Base-by-base conservation (phyloP, 2,113 vertebrate genomes). In the Nesogale talazaci region DNA sequence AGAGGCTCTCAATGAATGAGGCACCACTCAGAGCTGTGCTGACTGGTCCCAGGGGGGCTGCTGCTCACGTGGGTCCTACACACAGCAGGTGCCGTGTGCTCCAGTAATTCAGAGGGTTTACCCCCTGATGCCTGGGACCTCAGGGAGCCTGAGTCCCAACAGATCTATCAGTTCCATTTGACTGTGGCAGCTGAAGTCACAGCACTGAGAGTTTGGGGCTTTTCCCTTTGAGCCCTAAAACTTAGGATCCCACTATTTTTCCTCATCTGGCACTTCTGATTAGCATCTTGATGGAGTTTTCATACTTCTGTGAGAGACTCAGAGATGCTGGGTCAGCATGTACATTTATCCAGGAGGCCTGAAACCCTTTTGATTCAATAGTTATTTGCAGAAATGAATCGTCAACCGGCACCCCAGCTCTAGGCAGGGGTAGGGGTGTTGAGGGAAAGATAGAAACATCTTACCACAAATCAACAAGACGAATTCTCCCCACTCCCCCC, bases 21-120 rank as follows among this genome's bases (percentile, higher is more conserved):
- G 95, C 84, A 3, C 16, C 96, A 94, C 96, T 46, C 97, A 96
- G 98, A 98, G 94, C 97, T 97, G 95, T 83, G 88, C 91, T 81
- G 78, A 72, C 23, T 69, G 78, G 86, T 95, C 96, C 97, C 96
- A 97, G 97, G 75, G 83, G 96, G 79, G 95, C 46, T 93, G 94
- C 69, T 74, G 81, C 92, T 96, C 90, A 70, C 91, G 22, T 70
- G 19, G 36, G 34, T 63, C 84, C 86, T 38, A 2, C 2, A 12
- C 38, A 61, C 7, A 38, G 85, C 38, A 52, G 94, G 93, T 56
- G 92, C 90, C 95, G 91, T 14, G 23, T 93, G 82, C 70, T 92
- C 70, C 95, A 94, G 92, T 17, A 81, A 95, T 87, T 89, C 82
- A 10, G 79, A 90, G 81, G 36, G 4, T 31, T n/a, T 61, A 38